Percentiles rank a stretch among this genome's conserved stretches.
Conservation (phyloP, 2,113 vertebrate species). For the Elephas maximus region DNA sequence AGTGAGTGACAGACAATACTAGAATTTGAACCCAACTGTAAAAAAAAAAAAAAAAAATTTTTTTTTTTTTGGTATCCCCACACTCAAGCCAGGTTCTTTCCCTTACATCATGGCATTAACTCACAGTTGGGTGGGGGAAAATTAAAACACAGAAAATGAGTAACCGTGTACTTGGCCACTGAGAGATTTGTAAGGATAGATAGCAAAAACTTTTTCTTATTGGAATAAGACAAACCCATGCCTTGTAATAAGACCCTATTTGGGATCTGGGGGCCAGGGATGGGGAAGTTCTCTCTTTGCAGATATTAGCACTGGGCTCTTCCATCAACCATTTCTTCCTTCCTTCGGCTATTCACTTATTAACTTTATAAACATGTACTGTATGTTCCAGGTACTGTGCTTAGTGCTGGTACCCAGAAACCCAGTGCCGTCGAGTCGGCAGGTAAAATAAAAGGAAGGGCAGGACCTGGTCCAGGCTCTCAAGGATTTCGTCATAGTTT, state of each 20-base stretch:
- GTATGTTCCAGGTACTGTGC: not conserved
- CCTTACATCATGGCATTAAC: not conserved
- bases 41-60: too few relatives aligned
- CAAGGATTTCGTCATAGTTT: constrained; percentile 3
- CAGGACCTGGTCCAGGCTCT: not conserved
- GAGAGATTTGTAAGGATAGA: not conserved
- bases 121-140: not conserved
- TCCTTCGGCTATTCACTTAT: not conserved
- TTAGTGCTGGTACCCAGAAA: not conserved
- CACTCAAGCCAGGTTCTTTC: not conserved
- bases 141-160: constrained; percentile 8
- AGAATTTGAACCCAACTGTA: constrained; percentile 10
- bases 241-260: constrained; percentile 10
- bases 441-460: not conserved
- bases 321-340: constrained; percentile 1
- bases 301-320: constrained; percentile 18
- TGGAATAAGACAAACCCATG: not conserved
- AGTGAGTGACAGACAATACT: not conserved
- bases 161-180: not conserved
- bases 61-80: too few relatives aligned
- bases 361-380: constrained; percentile 35
- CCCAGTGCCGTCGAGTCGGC: too few relatives aligned
- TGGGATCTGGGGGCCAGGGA: not conserved
- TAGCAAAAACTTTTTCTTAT: not conserved
- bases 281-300: not conserved